phyloP scores from a whole-genome alignment of 2,113 vertebrate species.

The Stigmatopora nigra region DNA sequence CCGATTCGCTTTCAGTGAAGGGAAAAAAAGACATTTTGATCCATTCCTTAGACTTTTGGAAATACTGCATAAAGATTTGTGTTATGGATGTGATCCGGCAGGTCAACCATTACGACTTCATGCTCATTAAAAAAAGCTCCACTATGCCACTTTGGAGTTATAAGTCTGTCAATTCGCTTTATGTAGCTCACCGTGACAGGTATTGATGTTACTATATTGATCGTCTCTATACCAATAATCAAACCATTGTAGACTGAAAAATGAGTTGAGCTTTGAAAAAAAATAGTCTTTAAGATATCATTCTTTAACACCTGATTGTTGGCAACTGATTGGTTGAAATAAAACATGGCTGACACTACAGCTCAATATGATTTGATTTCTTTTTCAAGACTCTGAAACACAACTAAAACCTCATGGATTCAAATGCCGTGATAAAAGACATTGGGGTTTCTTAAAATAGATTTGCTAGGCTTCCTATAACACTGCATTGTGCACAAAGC shows the following conservation, averaged over 20 bases:
- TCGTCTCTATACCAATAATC: constrained; percentile 38
- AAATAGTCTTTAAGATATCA: constrained; percentile 1
- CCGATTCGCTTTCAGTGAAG: not conserved
- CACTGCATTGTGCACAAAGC: not conserved
- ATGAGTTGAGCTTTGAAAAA: constrained; percentile 3
- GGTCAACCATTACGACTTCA: constrained; percentile 9
- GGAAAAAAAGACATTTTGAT: constrained; percentile 32
- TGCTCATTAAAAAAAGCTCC: constrained; percentile 31
- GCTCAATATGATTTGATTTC: not conserved
- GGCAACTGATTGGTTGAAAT: not conserved
- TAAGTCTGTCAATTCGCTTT: constrained; percentile 39
- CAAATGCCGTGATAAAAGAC: not conserved
- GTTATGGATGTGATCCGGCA: constrained; percentile 20
- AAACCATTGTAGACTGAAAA: constrained; percentile 42
- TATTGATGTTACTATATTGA: constrained; percentile 40
- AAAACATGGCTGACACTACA: not conserved
- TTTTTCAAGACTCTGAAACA: not conserved
- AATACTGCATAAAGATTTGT: constrained; percentile 28
- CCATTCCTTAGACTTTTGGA: constrained; percentile 20
- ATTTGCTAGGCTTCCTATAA: not conserved
- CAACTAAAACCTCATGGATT: not conserved
- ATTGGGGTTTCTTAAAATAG: not conserved
- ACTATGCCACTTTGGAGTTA: constrained; percentile 21
- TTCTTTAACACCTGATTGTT: constrained; percentile 18
- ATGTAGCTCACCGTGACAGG: constrained; percentile 22